phyloP scores from a whole-genome alignment of 1,140 invertebrate genomes.

The Arion vulgaris region DNA sequence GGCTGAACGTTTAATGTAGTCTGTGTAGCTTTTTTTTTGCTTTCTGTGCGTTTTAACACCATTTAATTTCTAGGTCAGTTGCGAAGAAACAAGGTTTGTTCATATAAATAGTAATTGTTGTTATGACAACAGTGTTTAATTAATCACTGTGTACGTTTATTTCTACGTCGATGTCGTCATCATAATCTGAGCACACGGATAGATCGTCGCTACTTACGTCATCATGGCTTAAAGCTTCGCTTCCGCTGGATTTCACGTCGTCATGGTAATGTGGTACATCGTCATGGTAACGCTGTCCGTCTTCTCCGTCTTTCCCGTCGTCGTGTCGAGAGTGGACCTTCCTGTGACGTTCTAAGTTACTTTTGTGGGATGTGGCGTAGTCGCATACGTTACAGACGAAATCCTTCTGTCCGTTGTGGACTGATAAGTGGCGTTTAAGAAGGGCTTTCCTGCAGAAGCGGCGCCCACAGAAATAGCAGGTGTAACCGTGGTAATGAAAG shows the following conservation, averaged over 20 bases:
- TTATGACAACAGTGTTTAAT: too few relatives aligned
- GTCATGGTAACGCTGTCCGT: slow-evolving; percentile 20
- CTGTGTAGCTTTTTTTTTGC: too few relatives aligned
- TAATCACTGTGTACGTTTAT: slow-evolving; percentile 50
- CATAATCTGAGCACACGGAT: slow-evolving; percentile 49
- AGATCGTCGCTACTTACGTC: slow-evolving; percentile 45
- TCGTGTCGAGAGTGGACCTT: slow-evolving; percentile 65
- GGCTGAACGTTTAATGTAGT: too few relatives aligned
- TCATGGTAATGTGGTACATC: slow-evolving; percentile 9
- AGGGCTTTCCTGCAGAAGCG: slow-evolving; percentile 74
- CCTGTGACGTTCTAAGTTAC: slow-evolving; percentile 74
- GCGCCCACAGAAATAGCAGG: slow-evolving; percentile 71
- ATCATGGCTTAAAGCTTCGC: slow-evolving; percentile 31
- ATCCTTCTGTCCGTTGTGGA: slow-evolving; percentile 73
- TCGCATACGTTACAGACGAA: slow-evolving; percentile 72
- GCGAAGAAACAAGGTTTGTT: too few relatives aligned
- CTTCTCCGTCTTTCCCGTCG: slow-evolving; percentile 42
- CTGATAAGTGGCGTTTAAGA: slow-evolving; percentile 73
- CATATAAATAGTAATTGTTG: too few relatives aligned
- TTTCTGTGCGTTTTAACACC: too few relatives aligned
- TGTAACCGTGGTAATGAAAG: slow-evolving; percentile 72
- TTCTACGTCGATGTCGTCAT: slow-evolving; percentile 48
- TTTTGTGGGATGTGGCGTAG: slow-evolving; percentile 75
- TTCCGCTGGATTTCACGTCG: slow-evolving; percentile 21
- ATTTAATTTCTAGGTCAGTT: too few relatives aligned